These are phyloP conservation scores for Synanthedon vespiformis DNA, from an alignment of 2,888 invertebrate species.

Conservation along the genomic window DNA sequence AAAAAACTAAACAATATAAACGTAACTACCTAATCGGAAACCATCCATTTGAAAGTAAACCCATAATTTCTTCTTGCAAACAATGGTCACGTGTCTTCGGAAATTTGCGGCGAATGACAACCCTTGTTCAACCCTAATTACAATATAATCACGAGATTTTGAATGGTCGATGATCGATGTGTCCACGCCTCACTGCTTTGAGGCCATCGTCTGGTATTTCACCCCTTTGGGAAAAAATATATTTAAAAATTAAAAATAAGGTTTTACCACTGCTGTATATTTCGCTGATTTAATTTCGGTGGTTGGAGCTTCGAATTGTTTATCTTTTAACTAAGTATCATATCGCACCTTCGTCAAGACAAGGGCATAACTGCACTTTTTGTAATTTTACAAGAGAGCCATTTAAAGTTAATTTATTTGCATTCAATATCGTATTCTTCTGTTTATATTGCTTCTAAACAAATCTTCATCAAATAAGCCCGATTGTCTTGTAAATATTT, in stretches of 20 bases:
- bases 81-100: constrained; percentile 40
- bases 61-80: constrained; percentile 39
- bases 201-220: constrained; percentile 12
- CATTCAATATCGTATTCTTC: too few relatives aligned
- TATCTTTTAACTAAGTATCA: too few relatives aligned
- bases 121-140: constrained; percentile 17
- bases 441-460: too few relatives aligned
- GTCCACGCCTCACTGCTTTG: constrained; percentile 1
- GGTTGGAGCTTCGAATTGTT: too few relatives aligned
- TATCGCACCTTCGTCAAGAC: too few relatives aligned
- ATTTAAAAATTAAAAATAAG: background rate
- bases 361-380: too few relatives aligned
- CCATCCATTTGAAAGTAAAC: constrained; percentile 6
- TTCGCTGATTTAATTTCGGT: too few relatives aligned
- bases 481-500: too few relatives aligned
- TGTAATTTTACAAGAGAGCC: too few relatives aligned
- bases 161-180: background rate
- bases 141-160: constrained; percentile 16
- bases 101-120: background rate
- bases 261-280: too few relatives aligned
- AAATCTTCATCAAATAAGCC: too few relatives aligned
- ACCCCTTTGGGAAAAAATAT: background rate
- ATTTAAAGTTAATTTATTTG: too few relatives aligned
- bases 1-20: background rate
- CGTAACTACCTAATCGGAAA: background rate